Evolutionary conservation across 92 coral and sea anemone species (phyloP), one percentile per base, ranked within the genome.

Genomic region (Actinernus sp.): DNA sequence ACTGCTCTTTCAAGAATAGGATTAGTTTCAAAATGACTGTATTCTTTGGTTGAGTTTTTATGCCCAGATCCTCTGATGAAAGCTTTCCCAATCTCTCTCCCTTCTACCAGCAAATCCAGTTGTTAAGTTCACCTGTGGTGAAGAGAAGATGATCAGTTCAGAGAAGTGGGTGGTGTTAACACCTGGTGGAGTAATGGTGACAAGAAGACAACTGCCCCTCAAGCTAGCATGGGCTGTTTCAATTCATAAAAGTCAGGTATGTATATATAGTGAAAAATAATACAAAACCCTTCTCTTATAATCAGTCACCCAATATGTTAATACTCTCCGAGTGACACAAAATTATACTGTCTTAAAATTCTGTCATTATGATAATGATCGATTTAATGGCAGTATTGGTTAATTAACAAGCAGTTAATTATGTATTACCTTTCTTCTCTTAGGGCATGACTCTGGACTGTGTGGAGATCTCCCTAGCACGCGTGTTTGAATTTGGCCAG

Each of bases 221-320:
- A 88, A 91, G 74, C 82, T 95, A 32, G 98, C 98, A 23, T 95
- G 98, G 98, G 98, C 98, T 4, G 97, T 95, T 37, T 95, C 98
- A 45, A 91, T 95, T 26, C 98, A 95, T 67, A 95, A 95, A 76
- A 95, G 98, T 74, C 98, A 95, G 95, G 98, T 94, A 74, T 14
- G 12, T 21, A 27, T 26, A 20, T 1, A 18, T 21, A 60, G 4
- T 45, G n/a, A n/a, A n/a, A n/a, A n/a, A n/a, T n/a, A n/a, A n/a
- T n/a, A n/a, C n/a, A n/a, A n/a, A n/a, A n/a, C n/a, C n/a, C n/a
- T n/a, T n/a, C n/a, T n/a, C n/a, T n/a, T n/a, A n/a, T n/a, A n/a
- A n/a, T n/a, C n/a, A n/a, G n/a, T n/a, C n/a, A n/a, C n/a, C n/a
- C n/a, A n/a, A n/a, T n/a, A n/a, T n/a, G n/a, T n/a, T n/a, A n/a